Evolutionary conservation across 2,888 invertebrate species (phyloP).

Genomic region (Clunio marinus): DNA sequence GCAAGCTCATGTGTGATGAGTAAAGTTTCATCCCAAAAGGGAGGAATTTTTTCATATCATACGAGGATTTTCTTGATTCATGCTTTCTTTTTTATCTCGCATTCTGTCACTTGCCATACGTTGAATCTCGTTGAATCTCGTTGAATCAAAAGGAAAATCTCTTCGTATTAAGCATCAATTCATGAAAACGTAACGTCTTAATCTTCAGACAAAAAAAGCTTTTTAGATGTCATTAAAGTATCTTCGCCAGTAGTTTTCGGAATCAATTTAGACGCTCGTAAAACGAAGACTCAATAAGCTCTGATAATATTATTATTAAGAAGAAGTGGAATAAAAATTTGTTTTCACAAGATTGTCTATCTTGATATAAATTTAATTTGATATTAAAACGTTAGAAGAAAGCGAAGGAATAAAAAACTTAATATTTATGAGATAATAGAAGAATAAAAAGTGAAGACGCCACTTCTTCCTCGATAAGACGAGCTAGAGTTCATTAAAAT

Average conservation of each 20-base stretch:
- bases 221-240: no score
- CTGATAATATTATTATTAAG: neutral
- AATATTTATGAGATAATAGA: no score
- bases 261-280: conserved; percentile 16
- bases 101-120: no score
- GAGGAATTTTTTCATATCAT: neutral
- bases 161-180: no score
- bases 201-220: no score
- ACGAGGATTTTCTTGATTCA: no score
- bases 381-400: neutral
- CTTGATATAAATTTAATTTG: no score
- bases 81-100: no score
- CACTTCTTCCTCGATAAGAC: neutral
- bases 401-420: neutral
- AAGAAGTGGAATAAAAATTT: conserved; percentile 13
- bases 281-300: neutral
- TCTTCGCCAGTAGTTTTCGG: no score
- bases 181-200: no score
- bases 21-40: neutral
- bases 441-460: conserved; percentile 10
- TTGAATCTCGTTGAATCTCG: no score
- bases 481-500: conserved; percentile 7
- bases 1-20: conserved; percentile 6
- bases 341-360: neutral
- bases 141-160: no score